Evolutionary conservation across 2,888 invertebrate species (phyloP).

Genomic region (Podotricha telesiphe): DNA sequence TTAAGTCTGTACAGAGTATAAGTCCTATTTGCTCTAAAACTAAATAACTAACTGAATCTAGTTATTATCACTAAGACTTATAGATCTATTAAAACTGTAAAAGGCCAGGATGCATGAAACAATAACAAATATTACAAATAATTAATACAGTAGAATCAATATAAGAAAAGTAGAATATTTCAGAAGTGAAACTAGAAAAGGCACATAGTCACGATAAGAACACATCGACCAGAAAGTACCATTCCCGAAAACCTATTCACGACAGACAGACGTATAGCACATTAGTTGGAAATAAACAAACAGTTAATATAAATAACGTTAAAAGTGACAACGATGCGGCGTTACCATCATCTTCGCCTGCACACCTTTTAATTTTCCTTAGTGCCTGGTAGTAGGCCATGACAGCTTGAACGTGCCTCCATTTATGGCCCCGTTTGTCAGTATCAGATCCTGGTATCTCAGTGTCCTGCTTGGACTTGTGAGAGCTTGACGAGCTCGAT

Average conservation of each 20-base stretch:
- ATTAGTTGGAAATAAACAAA: conserved; percentile 75
- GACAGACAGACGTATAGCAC: conserved; percentile 61
- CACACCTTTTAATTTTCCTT: conserved; percentile 95
- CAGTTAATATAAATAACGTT: conserved; percentile 54
- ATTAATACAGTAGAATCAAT: conserved; percentile 54
- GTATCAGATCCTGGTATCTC: conserved; percentile 71
- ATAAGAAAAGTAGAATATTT: conserved; percentile 68
- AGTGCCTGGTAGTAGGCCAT: conserved; percentile 95
- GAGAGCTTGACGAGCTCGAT: conserved; percentile 78
- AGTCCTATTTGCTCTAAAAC: conserved; percentile 59
- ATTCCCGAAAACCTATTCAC: conserved; percentile 79
- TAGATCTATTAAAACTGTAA: conserved; percentile 62
- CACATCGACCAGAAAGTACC: conserved; percentile 76
- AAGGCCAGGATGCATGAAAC: conserved; percentile 63
- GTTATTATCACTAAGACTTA: conserved; percentile 57
- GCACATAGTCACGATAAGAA: conserved; percentile 77
- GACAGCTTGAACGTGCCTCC: conserved; percentile 94
- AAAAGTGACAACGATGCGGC: conserved; percentile 69
- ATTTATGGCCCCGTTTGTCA: conserved; percentile 87
- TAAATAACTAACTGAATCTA: conserved; percentile 59
- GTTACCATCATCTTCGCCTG: conserved; percentile 63
- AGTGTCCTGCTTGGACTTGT: conserved; percentile 74
- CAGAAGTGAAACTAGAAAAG: conserved; percentile 72
- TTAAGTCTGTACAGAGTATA: conserved; percentile 68
- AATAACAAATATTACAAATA: conserved; percentile 56